Evolutionary conservation across 2,113 vertebrate species (phyloP), one percentile per base, ranked within the genome.

Genomic region (Carettochelys insculpta): DNA sequence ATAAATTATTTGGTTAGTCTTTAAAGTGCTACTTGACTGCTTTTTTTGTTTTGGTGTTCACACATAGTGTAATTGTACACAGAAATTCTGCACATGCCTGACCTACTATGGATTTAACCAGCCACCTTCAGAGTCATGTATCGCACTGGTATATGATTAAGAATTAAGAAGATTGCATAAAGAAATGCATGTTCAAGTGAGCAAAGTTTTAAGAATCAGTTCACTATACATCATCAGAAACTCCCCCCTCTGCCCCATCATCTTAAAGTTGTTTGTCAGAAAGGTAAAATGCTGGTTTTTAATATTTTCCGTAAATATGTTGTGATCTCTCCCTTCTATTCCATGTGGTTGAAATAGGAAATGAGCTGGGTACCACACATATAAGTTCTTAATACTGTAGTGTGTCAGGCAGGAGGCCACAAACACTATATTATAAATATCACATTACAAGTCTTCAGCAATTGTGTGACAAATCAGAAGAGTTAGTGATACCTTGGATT

Each of bases 261-360:
- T 27, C 6, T 38, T 22, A 10, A 77, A 27, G 10, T 29, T 56
- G 52, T 12, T 48, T 92, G 83, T 65, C 82, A 87, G 87, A 94
- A 27, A 4, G 25, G 2, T 82, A 22, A 61, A 61, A 61, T 61
- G 31, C 58, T 34, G 31, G 31, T 34, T 34, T 61, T 61, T 6
- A 7, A 51, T 43, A 80, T 76, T 61, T 86, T 54, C 50, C 56
- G 51, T 19, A 65, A 11, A 10, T 16, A 48, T n/a, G 61, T 71
- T 3, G 13, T 0, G 2, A 84, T 83, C 84, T 4, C n/a, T 27
- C 22, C 0, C 0, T 19, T n/a, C 48, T 77, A 71, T 82, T 86
- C 58, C 53, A 80, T 3, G 47, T 86, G 89, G 77, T 34, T 19
- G 0, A 51, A 90, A 83, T 76, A 86, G 54, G 61, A 92, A 92